Evolutionary conservation across 92 coral and sea anemone species (phyloP), one percentile per base, ranked within the genome.

Genomic region (Micromussa lordhowensis): DNA sequence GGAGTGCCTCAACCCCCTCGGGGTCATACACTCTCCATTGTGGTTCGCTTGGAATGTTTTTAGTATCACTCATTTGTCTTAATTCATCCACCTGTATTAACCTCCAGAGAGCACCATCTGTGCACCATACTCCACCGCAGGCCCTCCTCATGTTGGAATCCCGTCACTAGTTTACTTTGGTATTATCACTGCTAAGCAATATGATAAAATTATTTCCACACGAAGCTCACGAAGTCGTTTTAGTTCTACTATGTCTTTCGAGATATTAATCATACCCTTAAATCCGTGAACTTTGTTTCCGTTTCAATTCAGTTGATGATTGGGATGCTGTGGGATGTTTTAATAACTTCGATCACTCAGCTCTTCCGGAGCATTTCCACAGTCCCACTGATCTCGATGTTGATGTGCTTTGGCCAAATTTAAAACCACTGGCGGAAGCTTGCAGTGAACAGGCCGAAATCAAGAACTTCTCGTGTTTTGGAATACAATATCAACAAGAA

Each of bases 301-400:
- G 2, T 9, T 64, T 64, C 32, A 14, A 64, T 72, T 22, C 34
- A 83, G 88, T 85, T 38, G 75, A 85, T 59, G 82, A 85, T 18
- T 85, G 88, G 88, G 88, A 85, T 5, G 73, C 75, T 10, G 34
- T 75, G 24, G 88, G 88, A 57, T 85, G 82, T 84, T 85, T 75
- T 26, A 57, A 85, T 40, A 79, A 75, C 54, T 63, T 17, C 53
- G 82, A 77, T 31, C 75, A 85, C 17, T 75, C 83, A 6, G 82
- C 88, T 17, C 26, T 85, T 59, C 82, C 82, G 21, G 88, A 22
- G 1, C 57, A 85, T 75, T 85, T 85, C 76, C 77, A 58, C 88
- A 85, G 29, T 12, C 88, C 82, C 5, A 30, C 21, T 19, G 61
- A 75, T 38, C 75, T 85, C 13, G 82, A 85, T 61, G 53, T 85